These are phyloP conservation scores for Heliconius cydno DNA, from an alignment of 2,888 invertebrate species.

Conservation along the genomic window DNA sequence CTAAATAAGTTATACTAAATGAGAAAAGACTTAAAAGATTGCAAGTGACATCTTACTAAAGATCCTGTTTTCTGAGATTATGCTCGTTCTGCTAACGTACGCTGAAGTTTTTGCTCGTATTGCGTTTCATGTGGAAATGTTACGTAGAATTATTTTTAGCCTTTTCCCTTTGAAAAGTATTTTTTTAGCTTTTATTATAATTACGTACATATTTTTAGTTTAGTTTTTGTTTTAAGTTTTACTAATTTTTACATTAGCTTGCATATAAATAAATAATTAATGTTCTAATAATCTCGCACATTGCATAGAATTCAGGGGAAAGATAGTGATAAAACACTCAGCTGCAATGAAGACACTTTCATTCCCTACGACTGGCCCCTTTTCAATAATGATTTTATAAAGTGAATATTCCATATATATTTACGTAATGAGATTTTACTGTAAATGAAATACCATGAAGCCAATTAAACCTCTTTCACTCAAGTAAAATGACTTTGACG, in stretches of 20 bases:
- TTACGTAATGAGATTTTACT: background rate
- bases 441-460: background rate
- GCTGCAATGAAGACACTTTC: background rate
- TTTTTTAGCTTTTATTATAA: background rate
- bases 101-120: background rate
- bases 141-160: background rate
- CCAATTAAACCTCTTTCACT: slow-evolving; percentile 17
- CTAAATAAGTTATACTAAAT: background rate
- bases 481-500: background rate
- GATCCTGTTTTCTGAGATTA: slow-evolving; percentile 19
- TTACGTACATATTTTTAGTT: no score
- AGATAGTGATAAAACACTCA: background rate
- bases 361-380: background rate
- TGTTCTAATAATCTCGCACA: background rate
- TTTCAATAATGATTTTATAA: background rate
- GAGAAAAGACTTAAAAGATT: slow-evolving; percentile 5
- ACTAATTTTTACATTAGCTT: background rate
- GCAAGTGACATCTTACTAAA: slow-evolving; percentile 19
- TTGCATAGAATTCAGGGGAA: background rate
- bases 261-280: background rate
- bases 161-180: background rate
- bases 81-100: background rate
- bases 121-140: background rate
- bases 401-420: background rate
- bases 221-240: background rate